Evolutionary conservation across 2,113 vertebrate species (phyloP), one percentile per base, ranked within the genome.

Genomic region (Sprattus sprattus): DNA sequence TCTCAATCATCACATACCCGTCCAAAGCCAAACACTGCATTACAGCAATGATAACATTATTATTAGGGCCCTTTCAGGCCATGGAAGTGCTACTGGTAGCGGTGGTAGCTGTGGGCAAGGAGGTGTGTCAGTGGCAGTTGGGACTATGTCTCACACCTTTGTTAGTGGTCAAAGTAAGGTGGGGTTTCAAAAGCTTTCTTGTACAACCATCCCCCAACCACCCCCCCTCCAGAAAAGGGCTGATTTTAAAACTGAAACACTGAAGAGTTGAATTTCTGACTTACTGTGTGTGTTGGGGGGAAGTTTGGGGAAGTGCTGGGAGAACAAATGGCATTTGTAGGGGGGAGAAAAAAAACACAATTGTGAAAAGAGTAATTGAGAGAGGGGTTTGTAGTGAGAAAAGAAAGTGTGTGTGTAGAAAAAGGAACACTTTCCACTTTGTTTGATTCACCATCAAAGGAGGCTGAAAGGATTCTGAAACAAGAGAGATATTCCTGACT

Each of bases 391-490:
- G 71, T 78, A 78, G 71, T 78, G 71, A 78, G 71, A 78, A 78
- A 88, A 84, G 87, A 88, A 89, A 81, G 88, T 60, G 39, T 82
- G 84, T 85, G 78, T 84, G 83, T 45, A 84, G 86, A 83, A 83
- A 88, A 87, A 86, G 82, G 64, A 89, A 87, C 39, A 87, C 86
- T 89, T 89, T 89, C 84, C 85, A 86, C 88, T 88, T 86, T 88
- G 82, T 89, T 90, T 91, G 86, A 91, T 91, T 89, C 75, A 85
- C 87, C 88, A 89, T 89, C 90, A 90, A 88, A 90, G 86, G 82
- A 75, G 22, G 50, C 83, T 86, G 86, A 90, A 90, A 90, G 90
- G 86, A 88, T 87, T 32, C 82, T 82, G 85, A 86, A 90, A 89
- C 88, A 89, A 89, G 88, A 86, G 87, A 88, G 82, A 82, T 87